Evolutionary conservation across 2,113 vertebrate genomes (phyloP).

Genomic region (Hylia prasina): DNA sequence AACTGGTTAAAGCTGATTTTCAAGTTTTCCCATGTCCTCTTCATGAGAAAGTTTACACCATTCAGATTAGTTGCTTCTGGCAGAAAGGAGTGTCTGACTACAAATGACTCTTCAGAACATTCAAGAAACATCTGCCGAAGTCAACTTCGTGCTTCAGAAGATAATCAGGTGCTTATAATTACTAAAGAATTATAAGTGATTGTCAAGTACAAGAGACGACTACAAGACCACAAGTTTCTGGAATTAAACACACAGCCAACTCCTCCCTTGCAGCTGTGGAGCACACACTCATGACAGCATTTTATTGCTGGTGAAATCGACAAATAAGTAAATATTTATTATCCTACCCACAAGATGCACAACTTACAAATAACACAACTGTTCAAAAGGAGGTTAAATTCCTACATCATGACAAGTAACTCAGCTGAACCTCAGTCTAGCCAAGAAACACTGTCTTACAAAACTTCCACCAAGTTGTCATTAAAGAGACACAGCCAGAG

Average conservation of each 20-base stretch:
- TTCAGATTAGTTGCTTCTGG: background rate
- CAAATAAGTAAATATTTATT: background rate
- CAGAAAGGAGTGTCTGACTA: background rate
- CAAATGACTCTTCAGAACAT: background rate
- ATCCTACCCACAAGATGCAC: fast-evolving
- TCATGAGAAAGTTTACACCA: background rate
- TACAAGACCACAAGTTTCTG: background rate
- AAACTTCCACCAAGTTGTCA: background rate
- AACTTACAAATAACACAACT: background rate
- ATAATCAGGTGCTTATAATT: background rate
- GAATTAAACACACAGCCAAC: background rate
- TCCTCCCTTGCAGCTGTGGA: background rate
- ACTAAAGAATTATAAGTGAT: background rate
- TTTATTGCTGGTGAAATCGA: background rate
- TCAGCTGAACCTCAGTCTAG: background rate
- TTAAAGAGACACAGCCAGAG: background rate
- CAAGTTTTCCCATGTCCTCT: background rate
- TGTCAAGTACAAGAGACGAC: background rate
- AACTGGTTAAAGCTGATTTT: background rate
- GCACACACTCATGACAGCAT: fast-evolving
- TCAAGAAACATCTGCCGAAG: background rate
- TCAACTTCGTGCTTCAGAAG: background rate
- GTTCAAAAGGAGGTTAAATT: background rate
- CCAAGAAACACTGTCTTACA: fast-evolving
- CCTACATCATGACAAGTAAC: background rate